Evolutionary conservation across 2,797 vertebrate species (phyloP).

Genomic region (Babyrousa celebensis): DNA sequence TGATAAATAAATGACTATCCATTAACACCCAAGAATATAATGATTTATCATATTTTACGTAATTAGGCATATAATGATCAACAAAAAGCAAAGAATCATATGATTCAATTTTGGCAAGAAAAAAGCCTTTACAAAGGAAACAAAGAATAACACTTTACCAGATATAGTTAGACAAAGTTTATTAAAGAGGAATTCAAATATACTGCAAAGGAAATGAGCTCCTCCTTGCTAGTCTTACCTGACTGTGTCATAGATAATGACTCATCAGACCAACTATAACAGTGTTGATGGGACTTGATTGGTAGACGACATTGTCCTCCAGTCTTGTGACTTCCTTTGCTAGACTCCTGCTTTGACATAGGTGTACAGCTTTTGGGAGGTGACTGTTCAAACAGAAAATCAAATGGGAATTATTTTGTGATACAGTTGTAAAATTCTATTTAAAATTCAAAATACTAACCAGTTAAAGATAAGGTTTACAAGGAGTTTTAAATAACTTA

Average conservation of each 20-base stretch:
- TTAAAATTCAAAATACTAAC: conserved; percentile 69
- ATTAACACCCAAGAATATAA: conserved; percentile 21
- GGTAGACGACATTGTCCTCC: conserved; percentile 91
- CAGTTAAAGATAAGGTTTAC: conserved; percentile 47
- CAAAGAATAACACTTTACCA: conserved; percentile 1
- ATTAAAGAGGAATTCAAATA: conserved; percentile 66
- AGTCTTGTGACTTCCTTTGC: conserved; percentile 89
- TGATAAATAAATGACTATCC: conserved; percentile 7
- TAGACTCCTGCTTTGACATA: conserved; percentile 91
- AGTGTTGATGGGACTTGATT: conserved; percentile 89
- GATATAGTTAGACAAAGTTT: conserved; percentile 51
- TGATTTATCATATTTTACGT: neutral
- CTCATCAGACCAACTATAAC: conserved; percentile 92
- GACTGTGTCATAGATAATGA: conserved; percentile 93
- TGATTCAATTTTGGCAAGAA: conserved; percentile 48
- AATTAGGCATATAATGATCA: conserved; percentile 51
- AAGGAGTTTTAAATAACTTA: conserved; percentile 60
- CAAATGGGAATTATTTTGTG: conserved; percentile 70
- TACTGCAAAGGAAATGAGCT: neutral
- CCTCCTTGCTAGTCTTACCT: conserved; percentile 87
- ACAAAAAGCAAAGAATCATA: neutral
- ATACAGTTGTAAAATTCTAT: conserved; percentile 73
- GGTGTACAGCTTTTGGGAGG: conserved; percentile 92
- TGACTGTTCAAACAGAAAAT: conserved; percentile 91
- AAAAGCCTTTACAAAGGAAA: conserved; percentile 14